Percentiles rank a stretch among this genome's conserved stretches.
Evolutionary conservation across 2,888 invertebrate genomes (phyloP).

Genomic region (Drosophila silvestris): DNA sequence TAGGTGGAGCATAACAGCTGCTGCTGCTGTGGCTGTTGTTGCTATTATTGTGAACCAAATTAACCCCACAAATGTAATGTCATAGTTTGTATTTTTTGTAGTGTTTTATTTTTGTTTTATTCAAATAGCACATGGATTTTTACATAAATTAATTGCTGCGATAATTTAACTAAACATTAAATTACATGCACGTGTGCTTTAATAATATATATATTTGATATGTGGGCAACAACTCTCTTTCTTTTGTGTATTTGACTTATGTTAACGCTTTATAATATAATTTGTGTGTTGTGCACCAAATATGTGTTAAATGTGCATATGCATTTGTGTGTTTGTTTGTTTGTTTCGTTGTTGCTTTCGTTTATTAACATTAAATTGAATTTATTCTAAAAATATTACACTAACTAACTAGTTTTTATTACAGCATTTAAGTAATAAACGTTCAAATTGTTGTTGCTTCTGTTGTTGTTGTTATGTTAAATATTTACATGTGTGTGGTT

Average conservation of each 20-base stretch:
- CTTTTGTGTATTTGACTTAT: conserved; percentile 25
- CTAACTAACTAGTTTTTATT: conserved; percentile 71
- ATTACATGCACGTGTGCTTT: conserved; percentile 41
- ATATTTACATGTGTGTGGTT: conserved; percentile 62
- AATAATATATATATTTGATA: conserved; percentile 35
- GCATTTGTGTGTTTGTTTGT: conserved; percentile 28
- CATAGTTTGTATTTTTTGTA: conserved; percentile 28
- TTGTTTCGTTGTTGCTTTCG: conserved; percentile 21
- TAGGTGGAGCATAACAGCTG: conserved; percentile 55
- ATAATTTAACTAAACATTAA: conserved; percentile 70
- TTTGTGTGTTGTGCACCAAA: conserved; percentile 44
- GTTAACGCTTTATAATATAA: conserved; percentile 11
- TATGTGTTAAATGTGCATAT: conserved; percentile 37
- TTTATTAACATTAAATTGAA: conserved; percentile 58
- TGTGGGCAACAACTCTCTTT: conserved; percentile 29
- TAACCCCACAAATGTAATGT: not conserved
- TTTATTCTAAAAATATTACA: conserved; percentile 43
- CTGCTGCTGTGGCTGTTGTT: not conserved
- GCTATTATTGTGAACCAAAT: conserved; percentile 15
- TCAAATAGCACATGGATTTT: conserved; percentile 73
- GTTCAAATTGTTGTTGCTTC: conserved; percentile 47
- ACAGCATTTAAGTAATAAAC: conserved; percentile 72
- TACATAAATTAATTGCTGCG: conserved; percentile 72
- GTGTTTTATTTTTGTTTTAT: conserved; percentile 50
- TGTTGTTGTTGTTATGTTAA: conserved; percentile 18